A percentile compares a stretch with the other conserved stretches of the same genome.
These are phyloP conservation scores for Neomicropteryx cornuta DNA, from an alignment of 1,140 invertebrate species.

Conservation along the genomic window DNA sequence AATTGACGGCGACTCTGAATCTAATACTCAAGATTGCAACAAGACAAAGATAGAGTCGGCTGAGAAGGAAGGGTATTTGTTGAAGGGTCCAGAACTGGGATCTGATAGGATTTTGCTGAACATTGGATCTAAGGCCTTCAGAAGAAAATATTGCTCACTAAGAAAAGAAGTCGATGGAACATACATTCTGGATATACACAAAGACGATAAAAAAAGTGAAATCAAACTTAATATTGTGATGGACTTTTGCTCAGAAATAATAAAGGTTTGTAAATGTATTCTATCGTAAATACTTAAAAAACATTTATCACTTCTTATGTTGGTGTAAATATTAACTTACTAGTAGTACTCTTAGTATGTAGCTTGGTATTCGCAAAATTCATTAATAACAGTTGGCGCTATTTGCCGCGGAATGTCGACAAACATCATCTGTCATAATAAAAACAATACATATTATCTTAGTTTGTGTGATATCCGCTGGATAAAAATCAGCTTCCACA, in stretches of 20 bases:
- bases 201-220: conserved; percentile 85
- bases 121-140: conserved; percentile 82
- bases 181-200: conserved; percentile 83
- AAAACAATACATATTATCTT: no score
- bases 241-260: conserved; percentile 83
- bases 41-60: conserved; percentile 55
- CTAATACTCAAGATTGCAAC: conserved; percentile 63
- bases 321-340: no score
- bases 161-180: conserved; percentile 82
- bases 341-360: no score
- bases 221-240: conserved; percentile 86
- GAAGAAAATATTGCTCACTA: conserved; percentile 79
- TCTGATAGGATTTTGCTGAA: conserved; percentile 76
- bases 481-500: no score
- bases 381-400: no score
- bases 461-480: no score
- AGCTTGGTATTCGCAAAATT: no score
- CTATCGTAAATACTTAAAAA: no score
- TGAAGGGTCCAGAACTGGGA: conserved; percentile 80
- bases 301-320: no score
- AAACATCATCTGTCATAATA: no score
- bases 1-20: conserved; percentile 76
- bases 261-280: conserved; percentile 56
- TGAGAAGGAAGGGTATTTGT: conserved; percentile 79
- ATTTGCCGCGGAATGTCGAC: no score